These are phyloP conservation scores for Emydoidea blandingii DNA, from an alignment of 2,797 vertebrate species.

Conservation along the genomic window DNA sequence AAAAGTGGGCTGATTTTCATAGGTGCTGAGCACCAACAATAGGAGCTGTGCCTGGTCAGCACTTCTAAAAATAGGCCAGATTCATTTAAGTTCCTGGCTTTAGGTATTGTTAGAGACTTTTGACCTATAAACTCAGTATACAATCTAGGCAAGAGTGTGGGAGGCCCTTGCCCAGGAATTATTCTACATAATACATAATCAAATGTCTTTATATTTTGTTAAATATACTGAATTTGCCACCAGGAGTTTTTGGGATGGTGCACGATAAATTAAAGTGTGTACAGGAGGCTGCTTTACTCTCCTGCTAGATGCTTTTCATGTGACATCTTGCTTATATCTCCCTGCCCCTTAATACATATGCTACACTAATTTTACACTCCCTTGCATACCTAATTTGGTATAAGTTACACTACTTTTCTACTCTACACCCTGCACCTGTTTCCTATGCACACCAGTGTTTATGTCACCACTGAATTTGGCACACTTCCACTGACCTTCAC, in stretches of 20 bases:
- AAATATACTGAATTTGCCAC: background rate
- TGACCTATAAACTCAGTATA: fast-evolving
- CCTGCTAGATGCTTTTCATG: background rate
- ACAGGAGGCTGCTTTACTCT: background rate
- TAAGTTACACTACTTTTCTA: background rate
- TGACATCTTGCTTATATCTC: background rate
- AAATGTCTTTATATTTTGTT: background rate
- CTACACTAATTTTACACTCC: background rate
- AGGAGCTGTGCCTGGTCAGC: background rate
- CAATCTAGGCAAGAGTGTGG: background rate
- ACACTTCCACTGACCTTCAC: background rate
- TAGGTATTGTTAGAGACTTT: background rate
- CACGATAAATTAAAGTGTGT: background rate
- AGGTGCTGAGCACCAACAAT: background rate
- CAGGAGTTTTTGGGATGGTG: background rate
- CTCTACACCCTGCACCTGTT: background rate
- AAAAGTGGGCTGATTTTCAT: background rate
- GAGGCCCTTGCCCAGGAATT: background rate
- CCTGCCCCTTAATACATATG: background rate
- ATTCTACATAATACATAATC: fast-evolving
- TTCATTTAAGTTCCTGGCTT: background rate
- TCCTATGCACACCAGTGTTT: fast-evolving
- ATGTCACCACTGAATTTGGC: background rate
- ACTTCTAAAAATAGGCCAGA: background rate
- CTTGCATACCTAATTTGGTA: background rate